Base-by-base conservation (phyloP, 2,888 invertebrate species). In the Heliconius ismenius region DNA sequence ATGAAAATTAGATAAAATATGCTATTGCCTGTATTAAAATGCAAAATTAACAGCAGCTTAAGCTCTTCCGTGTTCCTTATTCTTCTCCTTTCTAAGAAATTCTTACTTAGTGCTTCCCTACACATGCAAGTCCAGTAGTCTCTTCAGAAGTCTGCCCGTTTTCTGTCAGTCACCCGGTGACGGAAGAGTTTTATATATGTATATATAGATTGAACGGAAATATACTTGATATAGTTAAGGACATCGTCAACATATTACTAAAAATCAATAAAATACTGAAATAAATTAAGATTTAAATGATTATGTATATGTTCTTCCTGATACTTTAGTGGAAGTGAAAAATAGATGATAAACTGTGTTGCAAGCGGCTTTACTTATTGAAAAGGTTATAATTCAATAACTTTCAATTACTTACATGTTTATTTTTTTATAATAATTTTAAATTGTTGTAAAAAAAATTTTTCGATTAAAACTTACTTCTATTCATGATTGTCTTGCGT, bases 201-300 rank as follows among this genome's bases (percentile, higher is more conserved):
- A n/a, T 21, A 58, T 10, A 58, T n/a, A 54, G 28, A 39, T 15
- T n/a, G 73, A 68, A 62, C 77, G 73, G 77, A 79, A 73, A 72
- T 79, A 49, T 39, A 67, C 6, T 26, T n/a, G 54, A 58, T n/a
- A 32, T 36, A 58, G 58, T 58, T 36, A 70, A 70, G 70, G 70
- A 70, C 70, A 15, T 36, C 64, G 49, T 63, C 43, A 49, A 76
- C 7, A 24, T 62, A 64, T 54, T 58, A 36, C 70, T 58, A 74
- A 43, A 65, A 65, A 70, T 69, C 65, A 75, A 74, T 70, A 74
- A 75, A 67, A 67, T 67, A 67, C 15, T 24, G 24, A 67, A 39
- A 26, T 67, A 67, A 67, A 67, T 67, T 43, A 15, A 24, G 15
- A 67, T 18, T 67, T 67, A 39, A 67, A 67, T 26, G 39, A 26